Conservation (phyloP, 2,888 invertebrate species). For the Hermodice carunculata region DNA sequence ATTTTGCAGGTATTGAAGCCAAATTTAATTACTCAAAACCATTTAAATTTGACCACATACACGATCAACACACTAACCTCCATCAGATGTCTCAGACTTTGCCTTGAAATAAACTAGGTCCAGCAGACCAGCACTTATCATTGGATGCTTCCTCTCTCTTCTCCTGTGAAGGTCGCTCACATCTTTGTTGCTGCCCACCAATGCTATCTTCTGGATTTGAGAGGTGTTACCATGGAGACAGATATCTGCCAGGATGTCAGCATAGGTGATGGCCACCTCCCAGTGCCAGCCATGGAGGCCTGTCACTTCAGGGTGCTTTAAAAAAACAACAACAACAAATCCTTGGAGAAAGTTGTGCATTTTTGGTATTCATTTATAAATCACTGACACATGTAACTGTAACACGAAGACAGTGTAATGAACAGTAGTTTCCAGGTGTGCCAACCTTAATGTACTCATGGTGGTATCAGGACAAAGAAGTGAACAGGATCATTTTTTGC, state of each 20-base stretch:
- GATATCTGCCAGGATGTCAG: constrained; percentile 62
- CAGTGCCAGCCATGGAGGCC: constrained; percentile 67
- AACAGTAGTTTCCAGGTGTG: no score
- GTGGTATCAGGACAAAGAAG: no score
- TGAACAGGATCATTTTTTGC: no score
- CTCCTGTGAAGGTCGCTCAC: constrained; percentile 47
- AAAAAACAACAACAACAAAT: no score
- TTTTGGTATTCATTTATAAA: no score
- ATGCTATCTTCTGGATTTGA: constrained; percentile 63
- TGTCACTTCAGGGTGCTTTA: constrained; percentile 44
- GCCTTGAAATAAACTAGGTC: constrained; percentile 62
- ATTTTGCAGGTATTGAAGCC: no score
- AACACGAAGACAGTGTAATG: no score
- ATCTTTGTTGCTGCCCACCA: constrained; percentile 57
- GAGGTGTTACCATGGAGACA: constrained; percentile 60
- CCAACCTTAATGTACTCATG: no score
- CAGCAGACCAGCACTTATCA: constrained; percentile 61
- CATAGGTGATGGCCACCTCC: constrained; percentile 66
- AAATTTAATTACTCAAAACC: background rate
- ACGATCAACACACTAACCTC: constrained; percentile 46
- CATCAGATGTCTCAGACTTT: constrained; percentile 49
- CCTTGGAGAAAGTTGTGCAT: no score
- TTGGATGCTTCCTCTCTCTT: constrained; percentile 43
- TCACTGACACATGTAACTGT: no score
- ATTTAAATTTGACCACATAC: background rate